These are phyloP conservation scores for Sebastes nivosus DNA, from an alignment of 2,797 vertebrate species.

Conservation along the genomic window DNA sequence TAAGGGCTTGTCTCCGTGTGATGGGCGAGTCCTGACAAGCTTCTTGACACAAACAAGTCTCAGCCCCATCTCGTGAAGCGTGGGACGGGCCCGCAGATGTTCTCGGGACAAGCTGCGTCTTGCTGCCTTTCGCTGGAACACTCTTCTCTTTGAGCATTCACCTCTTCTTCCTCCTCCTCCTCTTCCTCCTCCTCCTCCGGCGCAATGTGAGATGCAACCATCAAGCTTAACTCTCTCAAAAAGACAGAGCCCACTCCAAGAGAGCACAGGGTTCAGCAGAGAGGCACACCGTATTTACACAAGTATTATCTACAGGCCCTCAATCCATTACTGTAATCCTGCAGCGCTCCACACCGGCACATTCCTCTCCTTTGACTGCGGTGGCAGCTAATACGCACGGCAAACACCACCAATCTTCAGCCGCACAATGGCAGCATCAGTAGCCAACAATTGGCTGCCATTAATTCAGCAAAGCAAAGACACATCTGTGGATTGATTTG, in stretches of 20 bases:
- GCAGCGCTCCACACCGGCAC: conserved; percentile 57
- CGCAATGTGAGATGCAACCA: conserved; percentile 83
- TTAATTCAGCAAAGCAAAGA: conserved; percentile 57
- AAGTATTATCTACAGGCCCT: conserved; percentile 80
- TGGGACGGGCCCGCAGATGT: conserved; percentile 96
- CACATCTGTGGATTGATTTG: conserved; percentile 31
- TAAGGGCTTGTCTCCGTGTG: conserved; percentile 80
- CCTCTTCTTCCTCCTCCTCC: conserved; percentile 22
- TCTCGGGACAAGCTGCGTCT: conserved; percentile 92
- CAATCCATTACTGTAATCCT: conserved; percentile 85
- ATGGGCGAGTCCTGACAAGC: conserved; percentile 90
- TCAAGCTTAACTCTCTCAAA: conserved; percentile 80
- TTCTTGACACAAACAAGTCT: conserved; percentile 95
- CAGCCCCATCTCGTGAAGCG: conserved; percentile 92
- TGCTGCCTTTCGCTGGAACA: conserved; percentile 92
- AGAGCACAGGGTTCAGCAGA: conserved; percentile 81
- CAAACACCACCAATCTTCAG: conserved; percentile 69
- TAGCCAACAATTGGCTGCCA: conserved; percentile 56
- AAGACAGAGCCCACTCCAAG: conserved; percentile 74
- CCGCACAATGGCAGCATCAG: conserved; percentile 54
- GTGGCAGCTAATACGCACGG: conserved; percentile 64
- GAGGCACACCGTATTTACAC: conserved; percentile 82
- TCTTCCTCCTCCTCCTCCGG: conserved; percentile 62
- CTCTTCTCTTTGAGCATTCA: conserved; percentile 92
- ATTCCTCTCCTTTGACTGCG: conserved; percentile 69